Evolutionary conservation across 2,113 vertebrate genomes (phyloP).

Genomic region (Bos javanicus): DNA sequence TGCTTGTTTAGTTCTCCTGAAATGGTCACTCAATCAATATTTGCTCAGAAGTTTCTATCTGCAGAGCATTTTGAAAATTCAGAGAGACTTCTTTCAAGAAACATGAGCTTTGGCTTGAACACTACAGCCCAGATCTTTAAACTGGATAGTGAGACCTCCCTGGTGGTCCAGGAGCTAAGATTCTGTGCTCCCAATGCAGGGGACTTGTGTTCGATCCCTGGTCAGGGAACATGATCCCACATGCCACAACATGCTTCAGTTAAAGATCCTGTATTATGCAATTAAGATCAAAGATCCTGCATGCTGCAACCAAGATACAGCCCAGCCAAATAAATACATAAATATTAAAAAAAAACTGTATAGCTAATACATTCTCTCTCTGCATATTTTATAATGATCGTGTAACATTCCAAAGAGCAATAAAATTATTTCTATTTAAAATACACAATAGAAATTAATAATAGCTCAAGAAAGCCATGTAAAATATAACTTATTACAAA

Average conservation of each 20-base stretch:
- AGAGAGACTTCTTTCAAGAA: not conserved
- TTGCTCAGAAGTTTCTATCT: not conserved
- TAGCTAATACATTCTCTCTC: not conserved
- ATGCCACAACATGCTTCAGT: not conserved
- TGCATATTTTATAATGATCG: not conserved
- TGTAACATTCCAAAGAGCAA: conserved; percentile 21
- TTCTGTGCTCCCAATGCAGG: not conserved
- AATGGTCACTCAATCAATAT: not conserved
- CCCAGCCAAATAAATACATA: not conserved
- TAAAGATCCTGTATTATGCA: not conserved
- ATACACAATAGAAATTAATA: not conserved
- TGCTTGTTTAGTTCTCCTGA: not conserved
- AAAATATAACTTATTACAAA: not conserved
- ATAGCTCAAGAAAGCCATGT: not conserved
- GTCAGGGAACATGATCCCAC: not conserved
- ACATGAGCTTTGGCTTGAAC: not conserved
- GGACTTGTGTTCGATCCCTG: not conserved
- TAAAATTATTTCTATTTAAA: not conserved
- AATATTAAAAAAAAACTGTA: not conserved
- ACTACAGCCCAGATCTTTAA: not conserved
- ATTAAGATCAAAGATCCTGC: not conserved
- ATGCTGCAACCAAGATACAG: not conserved
- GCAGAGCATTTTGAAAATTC: not conserved
- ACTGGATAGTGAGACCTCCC: not conserved
- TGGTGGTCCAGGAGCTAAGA: not conserved